phyloP scores from a whole-genome alignment of 2,113 vertebrate genomes.

The Misgurnus anguillicaudatus region DNA sequence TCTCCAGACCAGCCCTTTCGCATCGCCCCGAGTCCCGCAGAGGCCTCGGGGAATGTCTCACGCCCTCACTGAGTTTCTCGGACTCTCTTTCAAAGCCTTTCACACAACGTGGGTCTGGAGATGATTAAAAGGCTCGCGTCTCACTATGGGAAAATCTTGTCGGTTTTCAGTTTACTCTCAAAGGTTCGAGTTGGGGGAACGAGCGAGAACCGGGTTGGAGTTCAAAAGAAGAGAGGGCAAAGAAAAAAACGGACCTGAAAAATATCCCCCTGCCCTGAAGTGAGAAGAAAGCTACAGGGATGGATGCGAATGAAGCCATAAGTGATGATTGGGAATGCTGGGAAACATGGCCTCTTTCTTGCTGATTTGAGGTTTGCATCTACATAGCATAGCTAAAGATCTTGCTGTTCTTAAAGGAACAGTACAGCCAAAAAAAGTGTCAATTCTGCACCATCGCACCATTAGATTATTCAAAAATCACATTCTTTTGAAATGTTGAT shows the following conservation, averaged over 20 bases:
- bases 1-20: conserved; percentile 53
- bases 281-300: neutral
- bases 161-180: conserved; percentile 63
- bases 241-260: conserved; percentile 41
- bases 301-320: conserved; percentile 16
- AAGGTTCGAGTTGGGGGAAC: conserved; percentile 72
- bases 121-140: conserved; percentile 74
- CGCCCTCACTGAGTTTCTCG: conserved; percentile 36
- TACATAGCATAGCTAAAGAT: too few relatives aligned
- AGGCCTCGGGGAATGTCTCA: conserved; percentile 63
- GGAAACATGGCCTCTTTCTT: neutral
- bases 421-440: neutral
- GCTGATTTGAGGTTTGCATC: too few relatives aligned
- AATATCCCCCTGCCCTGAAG: too few relatives aligned
- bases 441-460: neutral
- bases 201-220: conserved; percentile 57
- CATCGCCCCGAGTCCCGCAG: conserved; percentile 67
- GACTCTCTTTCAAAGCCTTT: conserved; percentile 46
- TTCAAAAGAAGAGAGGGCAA: conserved; percentile 56
- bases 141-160: conserved; percentile 71
- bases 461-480: too few relatives aligned
- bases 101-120: conserved; percentile 73
- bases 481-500: too few relatives aligned
- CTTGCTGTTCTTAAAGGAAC: neutral
- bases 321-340: neutral